Base-by-base conservation (phyloP, 2,888 invertebrate species). In the Xylophagus ater region DNA sequence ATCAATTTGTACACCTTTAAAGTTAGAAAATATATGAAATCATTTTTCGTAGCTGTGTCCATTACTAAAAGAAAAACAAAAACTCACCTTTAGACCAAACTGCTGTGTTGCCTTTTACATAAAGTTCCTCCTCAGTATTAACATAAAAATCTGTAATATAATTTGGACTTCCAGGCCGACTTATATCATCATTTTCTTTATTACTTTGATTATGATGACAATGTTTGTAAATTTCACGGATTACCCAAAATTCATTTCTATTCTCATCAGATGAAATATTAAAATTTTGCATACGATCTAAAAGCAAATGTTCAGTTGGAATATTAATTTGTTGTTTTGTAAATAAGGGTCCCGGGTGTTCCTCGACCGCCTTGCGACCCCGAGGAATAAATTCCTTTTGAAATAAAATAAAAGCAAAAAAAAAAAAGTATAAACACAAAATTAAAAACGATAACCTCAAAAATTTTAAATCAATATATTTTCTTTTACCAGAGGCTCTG, bases 311-410 rank as follows among this genome's bases (percentile, higher is more conserved):
- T 54, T 81, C 81, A 2, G 75, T 70, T 1, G 69, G 60, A 34
- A 57, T 51, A 45, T 51, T 51, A 1, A 68, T 51, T 31, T 65
- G 56, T 37, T 60, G 68, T 30, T 67, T 70, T 47, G 67, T 66
- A 45, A 66, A 66, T 34, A 74, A 69, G 47, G 78, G 77, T 37
- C 81, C 81, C 12, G 86, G 86, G 64, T 87, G 87, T 52, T 74
- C 75, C 41, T 72, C 69, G 59, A 82, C 68, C 68, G 81, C 81
- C 69, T 80, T 78, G 66, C 87, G 78, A 61, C 88, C 88, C 69
- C 82, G 81, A 57, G 88, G 88, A 72, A 82, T 74, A 70, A 83
- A 89, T 74, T 86, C 87, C 85, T 86, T 48, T 2, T 55, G 54
- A 21, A 35, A 14, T 31, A 10, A 31, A 3, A 33, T 24, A 5